Evolutionary conservation across 2,888 invertebrate species (phyloP), one percentile per base, ranked within the genome.

Genomic region (Agrochola lota): DNA sequence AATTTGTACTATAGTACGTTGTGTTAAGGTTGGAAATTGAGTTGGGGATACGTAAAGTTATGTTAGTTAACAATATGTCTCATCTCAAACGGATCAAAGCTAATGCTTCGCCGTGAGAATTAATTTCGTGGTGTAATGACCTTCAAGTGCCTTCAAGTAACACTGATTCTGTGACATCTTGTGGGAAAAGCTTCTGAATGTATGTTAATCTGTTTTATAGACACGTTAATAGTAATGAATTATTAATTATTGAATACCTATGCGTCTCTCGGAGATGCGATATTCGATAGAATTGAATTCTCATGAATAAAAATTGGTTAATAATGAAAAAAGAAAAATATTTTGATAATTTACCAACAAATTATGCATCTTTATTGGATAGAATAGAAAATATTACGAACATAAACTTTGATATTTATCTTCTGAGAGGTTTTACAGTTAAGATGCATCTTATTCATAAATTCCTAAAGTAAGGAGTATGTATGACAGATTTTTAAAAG

Each of bases 91-190:
- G 91, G 92, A 93, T 92, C 93, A 92, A 87, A 93, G 92, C 93
- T 94, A 94, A 94, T 93, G 92, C 92, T 89, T 93, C 91, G 90
- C 90, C 93, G 95, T 95, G 96, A 95, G 96, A 96, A 96, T 95
- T 95, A 95, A 95, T 95, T 94, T 93, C 89, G 92, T 92, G 90
- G 94, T 92, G 91, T 93, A 94, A 94, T 93, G 94, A 95, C 94
- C 94, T 94, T 94, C 91, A 89, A 84, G 90, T 90, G 88, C 94
- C 94, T 94, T 94, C 91, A 89, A 84, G 90, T 89, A 89, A 90
- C 85, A 89, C 86, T 90, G 89, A 92, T 92, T 92, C 92, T 92
- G 93, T 94, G 94, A 94, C 93, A 94, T 91, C 89, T 91, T 92
- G 93, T 93, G 93, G 91, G 93, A 95, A 94, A 92, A 88, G 81